Evolutionary conservation across 2,888 invertebrate genomes (phyloP).

Genomic region (Napeogenes inachia): DNA sequence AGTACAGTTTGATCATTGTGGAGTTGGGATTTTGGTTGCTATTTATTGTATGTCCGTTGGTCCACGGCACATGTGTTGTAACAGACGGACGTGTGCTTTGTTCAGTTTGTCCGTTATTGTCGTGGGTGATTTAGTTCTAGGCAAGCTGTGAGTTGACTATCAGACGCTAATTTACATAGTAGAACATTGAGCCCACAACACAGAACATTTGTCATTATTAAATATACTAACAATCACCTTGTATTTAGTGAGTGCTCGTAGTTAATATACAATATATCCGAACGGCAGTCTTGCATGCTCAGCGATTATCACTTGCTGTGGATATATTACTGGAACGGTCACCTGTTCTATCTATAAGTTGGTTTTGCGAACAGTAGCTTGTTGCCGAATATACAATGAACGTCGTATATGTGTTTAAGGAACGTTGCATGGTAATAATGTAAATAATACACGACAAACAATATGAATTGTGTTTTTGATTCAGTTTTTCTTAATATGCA

Average conservation of each 20-base stretch:
- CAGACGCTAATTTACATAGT: constrained; percentile 60
- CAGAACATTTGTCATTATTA: constrained; percentile 40
- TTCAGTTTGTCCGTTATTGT: constrained; percentile 65
- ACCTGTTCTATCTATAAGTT: neutral
- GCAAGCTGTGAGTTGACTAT: constrained; percentile 57
- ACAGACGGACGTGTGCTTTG: constrained; percentile 64
- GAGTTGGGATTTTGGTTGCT: constrained; percentile 75
- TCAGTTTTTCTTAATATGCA: constrained; percentile 45
- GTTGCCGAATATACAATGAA: constrained; percentile 23
- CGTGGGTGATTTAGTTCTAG: constrained; percentile 66
- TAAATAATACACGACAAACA: constrained; percentile 36
- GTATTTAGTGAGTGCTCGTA: constrained; percentile 45
- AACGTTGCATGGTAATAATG: constrained; percentile 45
- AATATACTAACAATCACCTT: constrained; percentile 60
- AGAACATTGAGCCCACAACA: constrained; percentile 74
- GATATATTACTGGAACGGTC: constrained; percentile 44
- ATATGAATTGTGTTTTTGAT: constrained; percentile 36
- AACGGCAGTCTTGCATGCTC: constrained; percentile 47
- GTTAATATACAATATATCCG: constrained; percentile 18
- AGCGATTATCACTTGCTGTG: constrained; percentile 37
- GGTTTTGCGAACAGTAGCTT: neutral
- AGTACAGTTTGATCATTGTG: constrained; percentile 65
- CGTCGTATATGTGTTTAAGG: constrained; percentile 33
- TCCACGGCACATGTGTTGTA: constrained; percentile 68
- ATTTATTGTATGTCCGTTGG: constrained; percentile 64